phyloP scores from a whole-genome alignment of 1,140 invertebrate genomes.

The Lutraria rhynchaena region DNA sequence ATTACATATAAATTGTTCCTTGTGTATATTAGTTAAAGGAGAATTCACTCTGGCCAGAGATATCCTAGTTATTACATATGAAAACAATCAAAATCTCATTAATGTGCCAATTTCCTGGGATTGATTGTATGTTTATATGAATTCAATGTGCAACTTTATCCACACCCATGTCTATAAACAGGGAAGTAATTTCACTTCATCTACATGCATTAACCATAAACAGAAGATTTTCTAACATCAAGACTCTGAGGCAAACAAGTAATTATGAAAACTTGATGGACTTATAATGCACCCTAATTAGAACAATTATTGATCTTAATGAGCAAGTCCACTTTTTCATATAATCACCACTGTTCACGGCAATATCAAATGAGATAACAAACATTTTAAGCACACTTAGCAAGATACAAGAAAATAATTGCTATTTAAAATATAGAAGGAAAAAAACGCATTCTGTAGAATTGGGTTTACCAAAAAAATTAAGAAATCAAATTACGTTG shows the following conservation, averaged over 20 bases:
- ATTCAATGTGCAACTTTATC: constrained; percentile 12
- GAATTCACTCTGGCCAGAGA: too few relatives aligned
- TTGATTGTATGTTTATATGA: constrained; percentile 26
- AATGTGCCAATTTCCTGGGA: too few relatives aligned
- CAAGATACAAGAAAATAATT: constrained; percentile 46
- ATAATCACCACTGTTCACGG: constrained; percentile 22
- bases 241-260: background rate
- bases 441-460: constrained; percentile 9
- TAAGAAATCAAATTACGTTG: constrained; percentile 20
- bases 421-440: constrained; percentile 12
- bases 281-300: constrained; percentile 38
- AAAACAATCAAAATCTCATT: too few relatives aligned
- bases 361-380: background rate
- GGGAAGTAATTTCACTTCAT: constrained; percentile 33
- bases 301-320: constrained; percentile 17
- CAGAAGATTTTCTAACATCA: constrained; percentile 20
- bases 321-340: constrained; percentile 34
- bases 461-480: constrained; percentile 26
- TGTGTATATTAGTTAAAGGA: too few relatives aligned
- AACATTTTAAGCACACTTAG: background rate
- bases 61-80: too few relatives aligned
- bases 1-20: too few relatives aligned
- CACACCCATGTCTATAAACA: background rate
- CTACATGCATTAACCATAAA: constrained; percentile 16
- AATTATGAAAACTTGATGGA: constrained; percentile 42